A percentile compares a stretch with the other conserved stretches of the same genome.
Conservation (phyloP, 2,888 invertebrate species). For the Orthosia incerta region DNA sequence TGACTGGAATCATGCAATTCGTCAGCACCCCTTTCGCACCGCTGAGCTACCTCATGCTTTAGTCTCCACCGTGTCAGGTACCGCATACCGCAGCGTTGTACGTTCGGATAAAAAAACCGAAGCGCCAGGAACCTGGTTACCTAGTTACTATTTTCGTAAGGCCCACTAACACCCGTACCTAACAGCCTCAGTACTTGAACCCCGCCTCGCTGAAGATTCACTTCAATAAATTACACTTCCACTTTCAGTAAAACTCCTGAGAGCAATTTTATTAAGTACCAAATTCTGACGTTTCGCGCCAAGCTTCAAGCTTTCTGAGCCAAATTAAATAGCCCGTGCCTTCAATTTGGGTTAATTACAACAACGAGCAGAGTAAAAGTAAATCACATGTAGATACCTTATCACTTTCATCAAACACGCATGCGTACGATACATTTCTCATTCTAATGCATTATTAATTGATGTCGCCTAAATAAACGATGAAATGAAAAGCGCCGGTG, state of each 20-base stretch:
- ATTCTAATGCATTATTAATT: slow-evolving; percentile 76
- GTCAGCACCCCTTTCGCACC: no score
- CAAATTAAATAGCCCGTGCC: slow-evolving; percentile 59
- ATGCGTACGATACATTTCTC: slow-evolving; percentile 66
- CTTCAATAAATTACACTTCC: slow-evolving; percentile 36
- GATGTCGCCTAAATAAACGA: slow-evolving; percentile 70
- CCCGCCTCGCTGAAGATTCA: background rate
- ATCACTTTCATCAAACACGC: slow-evolving; percentile 76
- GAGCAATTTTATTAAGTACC: slow-evolving; percentile 34
- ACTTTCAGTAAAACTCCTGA: slow-evolving; percentile 17
- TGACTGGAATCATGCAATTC: no score
- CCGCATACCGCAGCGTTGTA: no score
- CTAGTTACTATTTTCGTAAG: background rate
- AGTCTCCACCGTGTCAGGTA: no score
- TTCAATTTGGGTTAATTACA: slow-evolving; percentile 69
- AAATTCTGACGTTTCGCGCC: slow-evolving; percentile 18
- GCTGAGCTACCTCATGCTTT: no score
- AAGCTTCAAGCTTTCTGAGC: slow-evolving; percentile 26
- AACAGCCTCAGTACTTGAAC: slow-evolving; percentile 12
- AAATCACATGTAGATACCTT: slow-evolving; percentile 70
- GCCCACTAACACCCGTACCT: background rate
- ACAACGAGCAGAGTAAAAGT: slow-evolving; percentile 70
- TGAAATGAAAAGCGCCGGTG: slow-evolving; percentile 76
- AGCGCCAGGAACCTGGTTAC: no score
- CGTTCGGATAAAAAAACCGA: no score